phyloP scores from a whole-genome alignment of 2,888 invertebrate genomes.

The Capitulum mitella region DNA sequence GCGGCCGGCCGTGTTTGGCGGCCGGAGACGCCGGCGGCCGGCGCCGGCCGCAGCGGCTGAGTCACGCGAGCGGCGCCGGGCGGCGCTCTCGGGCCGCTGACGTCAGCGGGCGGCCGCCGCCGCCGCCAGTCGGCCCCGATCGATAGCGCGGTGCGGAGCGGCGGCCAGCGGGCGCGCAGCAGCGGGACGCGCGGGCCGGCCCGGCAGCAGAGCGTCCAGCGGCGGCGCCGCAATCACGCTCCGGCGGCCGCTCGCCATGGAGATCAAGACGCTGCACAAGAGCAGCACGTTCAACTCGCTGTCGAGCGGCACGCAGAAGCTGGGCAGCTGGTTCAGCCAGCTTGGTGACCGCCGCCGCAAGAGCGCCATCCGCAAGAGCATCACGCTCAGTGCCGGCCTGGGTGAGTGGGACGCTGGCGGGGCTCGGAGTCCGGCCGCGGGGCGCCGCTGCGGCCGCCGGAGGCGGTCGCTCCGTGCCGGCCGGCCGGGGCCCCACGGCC shows the following conservation, averaged over 20 bases:
- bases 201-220: not conserved
- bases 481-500: too few relatives aligned
- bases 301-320: constrained; percentile 43
- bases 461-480: not conserved
- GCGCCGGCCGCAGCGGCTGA: too few relatives aligned
- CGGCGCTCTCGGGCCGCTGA: too few relatives aligned
- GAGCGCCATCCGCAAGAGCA: constrained; percentile 40
- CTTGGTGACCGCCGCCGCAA: constrained; percentile 42
- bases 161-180: not conserved
- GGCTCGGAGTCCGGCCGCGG: too few relatives aligned
- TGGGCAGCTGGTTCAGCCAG: constrained; percentile 46
- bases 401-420: too few relatives aligned
- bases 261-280: constrained; percentile 45
- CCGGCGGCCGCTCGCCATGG: constrained; percentile 39
- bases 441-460: not conserved
- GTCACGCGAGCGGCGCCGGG: too few relatives aligned
- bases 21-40: too few relatives aligned
- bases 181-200: not conserved
- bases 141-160: too few relatives aligned
- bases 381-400: constrained; percentile 37
- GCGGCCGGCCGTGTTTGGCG: too few relatives aligned
- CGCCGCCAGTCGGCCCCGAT: too few relatives aligned
- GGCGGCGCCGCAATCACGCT: not conserved
- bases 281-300: constrained; percentile 46
- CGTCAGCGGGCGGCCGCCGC: too few relatives aligned